phyloP scores from a whole-genome alignment of 2,797 vertebrate genomes.

The Aplochiton taeniatus region DNA sequence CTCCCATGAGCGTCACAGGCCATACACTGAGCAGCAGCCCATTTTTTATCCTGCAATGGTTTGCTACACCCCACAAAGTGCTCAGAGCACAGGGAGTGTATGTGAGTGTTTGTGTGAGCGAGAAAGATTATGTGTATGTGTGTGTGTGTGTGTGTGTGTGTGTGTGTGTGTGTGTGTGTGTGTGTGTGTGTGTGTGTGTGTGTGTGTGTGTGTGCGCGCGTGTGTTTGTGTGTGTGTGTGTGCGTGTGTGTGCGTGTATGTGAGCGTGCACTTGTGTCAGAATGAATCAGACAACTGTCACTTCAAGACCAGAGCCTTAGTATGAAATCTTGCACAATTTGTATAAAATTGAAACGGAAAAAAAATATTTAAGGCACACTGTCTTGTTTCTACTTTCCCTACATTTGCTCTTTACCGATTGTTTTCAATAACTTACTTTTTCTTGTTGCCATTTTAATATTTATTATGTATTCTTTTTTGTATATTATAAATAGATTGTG shows the following conservation, averaged over 20 bases:
- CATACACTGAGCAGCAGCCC: conserved; percentile 71
- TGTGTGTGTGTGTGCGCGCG: conserved; percentile 77
- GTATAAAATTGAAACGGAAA: conserved; percentile 85
- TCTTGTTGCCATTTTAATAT: conserved; percentile 94
- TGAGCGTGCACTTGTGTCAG: conserved; percentile 17
- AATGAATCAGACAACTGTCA: conserved; percentile 89
- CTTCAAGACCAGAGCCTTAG: conserved; percentile 98
- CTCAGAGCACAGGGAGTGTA: conserved; percentile 84
- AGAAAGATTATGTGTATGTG: conserved; percentile 18
- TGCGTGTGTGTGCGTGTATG: conserved; percentile 30
- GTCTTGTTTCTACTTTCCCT: conserved; percentile 99
- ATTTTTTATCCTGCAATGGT: conserved; percentile 70
- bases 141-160: conserved; percentile 11
- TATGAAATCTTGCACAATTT: conserved; percentile 99
- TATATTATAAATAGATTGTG: conserved; percentile 98
- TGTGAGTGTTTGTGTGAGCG: conserved; percentile 77
- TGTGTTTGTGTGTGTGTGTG: conserved; percentile 44
- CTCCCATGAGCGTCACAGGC: conserved; percentile 71
- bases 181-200: conserved; percentile 32
- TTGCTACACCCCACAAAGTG: conserved; percentile 75
- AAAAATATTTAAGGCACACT: conserved; percentile 94
- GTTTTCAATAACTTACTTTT: conserved; percentile 93
- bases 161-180: conserved; percentile 19
- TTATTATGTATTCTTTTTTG: conserved; percentile 98
- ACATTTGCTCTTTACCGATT: conserved; percentile 98